These are phyloP conservation scores for Cavia aperea DNA, from an alignment of 2,113 vertebrate genomes.

Conservation along the genomic window DNA sequence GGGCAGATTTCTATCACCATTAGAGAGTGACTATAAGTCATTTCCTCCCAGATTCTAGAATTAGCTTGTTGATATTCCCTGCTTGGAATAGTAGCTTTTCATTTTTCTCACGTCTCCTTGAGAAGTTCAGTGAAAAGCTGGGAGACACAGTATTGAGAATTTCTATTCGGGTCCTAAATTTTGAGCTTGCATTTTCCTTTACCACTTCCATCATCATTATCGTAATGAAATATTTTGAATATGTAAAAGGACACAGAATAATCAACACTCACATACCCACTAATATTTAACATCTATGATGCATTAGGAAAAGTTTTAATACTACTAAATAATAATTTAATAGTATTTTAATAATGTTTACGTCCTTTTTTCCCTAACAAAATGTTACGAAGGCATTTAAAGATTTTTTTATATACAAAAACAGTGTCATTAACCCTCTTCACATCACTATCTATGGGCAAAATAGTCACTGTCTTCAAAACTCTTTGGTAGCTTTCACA, in stretches of 20 bases:
- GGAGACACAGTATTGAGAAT: not conserved
- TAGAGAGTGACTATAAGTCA: not conserved
- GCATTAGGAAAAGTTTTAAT: not conserved
- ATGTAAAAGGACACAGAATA: not conserved
- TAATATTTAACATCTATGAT: not conserved
- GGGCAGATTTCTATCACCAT: not conserved
- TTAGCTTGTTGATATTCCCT: not conserved
- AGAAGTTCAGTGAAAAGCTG: constrained; percentile 14
- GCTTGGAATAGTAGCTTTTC: not conserved
- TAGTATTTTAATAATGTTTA: not conserved
- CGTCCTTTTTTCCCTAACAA: not conserved
- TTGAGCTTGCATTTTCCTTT: not conserved
- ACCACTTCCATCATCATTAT: not conserved
- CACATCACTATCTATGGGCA: not conserved
- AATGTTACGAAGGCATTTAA: not conserved
- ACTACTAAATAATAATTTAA: too few relatives aligned
- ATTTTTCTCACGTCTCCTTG: not conserved
- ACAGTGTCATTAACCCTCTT: not conserved
- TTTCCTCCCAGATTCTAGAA: not conserved
- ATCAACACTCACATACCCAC: not conserved
- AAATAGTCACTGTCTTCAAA: not conserved
- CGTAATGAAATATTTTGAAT: constrained; percentile 8
- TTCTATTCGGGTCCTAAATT: not conserved
- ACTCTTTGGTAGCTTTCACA: not conserved
- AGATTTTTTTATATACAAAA: not conserved